Conservation (phyloP, 2,888 invertebrate genomes). For the Hirtodrosophila histrioides region DNA sequence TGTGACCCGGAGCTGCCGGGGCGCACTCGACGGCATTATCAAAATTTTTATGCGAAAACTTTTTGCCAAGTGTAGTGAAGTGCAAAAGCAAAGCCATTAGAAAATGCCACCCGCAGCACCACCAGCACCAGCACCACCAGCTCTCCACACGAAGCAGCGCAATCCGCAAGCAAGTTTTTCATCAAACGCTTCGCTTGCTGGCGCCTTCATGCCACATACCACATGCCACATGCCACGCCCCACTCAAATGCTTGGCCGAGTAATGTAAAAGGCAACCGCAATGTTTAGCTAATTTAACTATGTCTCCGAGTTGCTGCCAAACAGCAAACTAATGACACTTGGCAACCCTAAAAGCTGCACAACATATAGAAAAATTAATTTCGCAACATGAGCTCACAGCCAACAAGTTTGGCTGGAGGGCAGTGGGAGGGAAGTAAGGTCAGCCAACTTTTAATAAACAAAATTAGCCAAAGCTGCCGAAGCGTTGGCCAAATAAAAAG, state of each 20-base stretch:
- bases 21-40: constrained; percentile 55
- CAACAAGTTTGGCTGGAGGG: constrained; percentile 11
- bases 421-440: constrained; percentile 35
- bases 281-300: constrained; percentile 80
- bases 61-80: constrained; percentile 69
- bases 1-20: constrained; percentile 1
- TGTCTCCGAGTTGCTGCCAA: constrained; percentile 70
- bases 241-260: neutral
- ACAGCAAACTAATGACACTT: constrained; percentile 76
- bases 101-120: constrained; percentile 23
- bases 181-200: constrained; percentile 32
- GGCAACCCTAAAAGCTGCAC: constrained; percentile 61
- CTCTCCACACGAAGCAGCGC: constrained; percentile 3
- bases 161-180: constrained; percentile 43
- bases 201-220: constrained; percentile 2
- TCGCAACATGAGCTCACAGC: constrained; percentile 41
- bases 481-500: constrained; percentile 67
- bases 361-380: constrained; percentile 69
- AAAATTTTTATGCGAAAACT: constrained; percentile 76
- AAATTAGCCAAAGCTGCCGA: constrained; percentile 67
- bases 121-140: constrained; percentile 5
- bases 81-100: constrained; percentile 71
- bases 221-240: constrained; percentile 3
- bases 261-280: constrained; percentile 52
- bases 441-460: constrained; percentile 79